These are phyloP conservation scores for Blennius ocellaris DNA, from an alignment of 2,113 vertebrate genomes.

Conservation along the genomic window DNA sequence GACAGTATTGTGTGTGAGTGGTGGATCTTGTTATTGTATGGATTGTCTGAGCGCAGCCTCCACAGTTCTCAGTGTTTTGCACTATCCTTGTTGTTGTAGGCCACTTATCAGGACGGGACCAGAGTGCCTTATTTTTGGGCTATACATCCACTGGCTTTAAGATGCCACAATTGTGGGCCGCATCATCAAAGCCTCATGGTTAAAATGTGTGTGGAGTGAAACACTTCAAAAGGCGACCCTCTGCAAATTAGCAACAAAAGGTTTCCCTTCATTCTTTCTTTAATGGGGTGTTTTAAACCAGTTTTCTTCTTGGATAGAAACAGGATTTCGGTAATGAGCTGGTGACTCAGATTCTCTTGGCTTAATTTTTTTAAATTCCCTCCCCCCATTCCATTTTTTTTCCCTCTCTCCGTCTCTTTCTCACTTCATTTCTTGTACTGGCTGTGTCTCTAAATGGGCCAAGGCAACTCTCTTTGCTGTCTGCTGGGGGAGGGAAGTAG, in stretches of 20 bases:
- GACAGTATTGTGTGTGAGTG: conserved; percentile 54
- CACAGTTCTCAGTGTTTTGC: background rate
- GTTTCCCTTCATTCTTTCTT: conserved; percentile 59
- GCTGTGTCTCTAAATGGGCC: conserved; percentile 69
- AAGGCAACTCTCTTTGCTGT: conserved; percentile 65
- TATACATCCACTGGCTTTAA: conserved; percentile 35
- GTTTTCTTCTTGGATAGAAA: conserved; percentile 70
- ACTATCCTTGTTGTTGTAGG: conserved; percentile 29
- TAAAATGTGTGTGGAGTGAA: conserved; percentile 46
- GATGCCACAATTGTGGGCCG: conserved; percentile 26
- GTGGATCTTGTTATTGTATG: conserved; percentile 56
- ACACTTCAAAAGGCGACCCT: conserved; percentile 59
- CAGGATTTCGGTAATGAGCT: conserved; percentile 74
- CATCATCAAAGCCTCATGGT: conserved; percentile 33
- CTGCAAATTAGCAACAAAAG: conserved; percentile 69
- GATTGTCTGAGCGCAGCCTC: conserved; percentile 37
- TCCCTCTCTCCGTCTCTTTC: background rate
- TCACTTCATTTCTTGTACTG: conserved; percentile 20
- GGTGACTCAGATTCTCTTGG: conserved; percentile 64
- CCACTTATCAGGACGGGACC: conserved; percentile 7
- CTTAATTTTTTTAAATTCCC: conserved; percentile 62
- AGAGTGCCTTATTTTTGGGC: background rate
- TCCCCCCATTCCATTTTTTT: conserved; percentile 13
- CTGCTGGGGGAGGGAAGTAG: conserved; percentile 62
- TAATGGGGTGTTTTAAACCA: conserved; percentile 70